Evolutionary conservation across 2,797 vertebrate species (phyloP).

Genomic region (Sandelia bainsii): DNA sequence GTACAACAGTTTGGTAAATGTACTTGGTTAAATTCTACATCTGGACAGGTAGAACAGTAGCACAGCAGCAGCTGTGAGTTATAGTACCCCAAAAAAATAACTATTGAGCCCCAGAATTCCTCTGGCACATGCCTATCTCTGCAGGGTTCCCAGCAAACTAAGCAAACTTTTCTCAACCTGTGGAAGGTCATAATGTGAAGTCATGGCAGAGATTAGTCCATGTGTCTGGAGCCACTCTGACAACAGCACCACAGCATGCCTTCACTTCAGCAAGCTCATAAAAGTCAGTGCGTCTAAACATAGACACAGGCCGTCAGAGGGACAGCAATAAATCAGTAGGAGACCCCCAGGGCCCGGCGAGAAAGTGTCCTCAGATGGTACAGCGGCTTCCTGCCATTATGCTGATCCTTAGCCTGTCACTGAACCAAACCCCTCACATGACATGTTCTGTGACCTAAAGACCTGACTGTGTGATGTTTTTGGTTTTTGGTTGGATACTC

Average conservation of each 20-base stretch:
- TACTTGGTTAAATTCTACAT: background rate
- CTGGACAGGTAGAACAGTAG: conserved; percentile 25
- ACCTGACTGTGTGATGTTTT: conserved; percentile 3
- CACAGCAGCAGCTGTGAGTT: conserved; percentile 30
- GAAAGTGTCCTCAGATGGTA: conserved; percentile 57
- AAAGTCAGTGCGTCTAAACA: conserved; percentile 74
- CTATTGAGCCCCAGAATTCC: conserved; percentile 45
- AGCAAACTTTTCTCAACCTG: conserved; percentile 31
- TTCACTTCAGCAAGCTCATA: conserved; percentile 60
- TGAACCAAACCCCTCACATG: conserved; percentile 21
- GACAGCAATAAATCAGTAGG: conserved; percentile 70
- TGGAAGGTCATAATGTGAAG: conserved; percentile 35
- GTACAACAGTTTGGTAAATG: background rate
- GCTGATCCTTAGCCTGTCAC: conserved; percentile 40
- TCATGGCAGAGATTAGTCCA: conserved; percentile 14
- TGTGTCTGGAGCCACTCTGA: conserved; percentile 52
- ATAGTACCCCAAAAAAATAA: conserved; percentile 22
- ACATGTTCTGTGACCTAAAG: conserved; percentile 17
- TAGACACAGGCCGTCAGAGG: conserved; percentile 63
- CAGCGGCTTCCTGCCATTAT: conserved; percentile 42
- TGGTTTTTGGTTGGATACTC: conserved; percentile 6
- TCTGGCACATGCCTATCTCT: conserved; percentile 60
- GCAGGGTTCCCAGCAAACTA: conserved; percentile 42
- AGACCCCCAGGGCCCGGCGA: conserved; percentile 44
- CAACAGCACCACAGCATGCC: conserved; percentile 43